Conservation (phyloP, 2,888 invertebrate species). For the Rhagium mordax region DNA sequence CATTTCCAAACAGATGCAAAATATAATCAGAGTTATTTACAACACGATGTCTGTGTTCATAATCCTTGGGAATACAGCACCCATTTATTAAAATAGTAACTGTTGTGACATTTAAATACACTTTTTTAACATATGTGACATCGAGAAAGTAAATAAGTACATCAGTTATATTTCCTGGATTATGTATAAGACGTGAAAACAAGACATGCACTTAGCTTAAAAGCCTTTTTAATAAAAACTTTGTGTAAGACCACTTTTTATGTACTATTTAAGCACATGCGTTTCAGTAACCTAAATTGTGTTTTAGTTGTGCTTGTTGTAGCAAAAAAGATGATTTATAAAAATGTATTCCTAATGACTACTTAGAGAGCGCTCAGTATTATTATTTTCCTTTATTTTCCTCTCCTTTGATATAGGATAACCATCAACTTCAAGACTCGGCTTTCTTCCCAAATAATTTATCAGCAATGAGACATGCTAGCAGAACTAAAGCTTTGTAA, state of each 20-base stretch:
- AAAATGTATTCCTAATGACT: no score
- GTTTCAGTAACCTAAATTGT: neutral
- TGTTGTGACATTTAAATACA: neutral
- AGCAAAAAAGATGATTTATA: no score
- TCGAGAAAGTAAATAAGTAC: neutral
- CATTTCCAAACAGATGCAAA: neutral
- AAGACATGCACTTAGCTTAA: slow-evolving; percentile 12
- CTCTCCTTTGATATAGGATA: no score
- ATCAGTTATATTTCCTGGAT: neutral
- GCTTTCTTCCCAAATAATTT: no score
- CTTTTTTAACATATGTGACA: neutral
- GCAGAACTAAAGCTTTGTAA: no score
- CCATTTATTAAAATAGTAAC: neutral
- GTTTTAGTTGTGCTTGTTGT: neutral
- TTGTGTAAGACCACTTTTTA: neutral
- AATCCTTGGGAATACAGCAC: neutral
- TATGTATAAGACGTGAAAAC: slow-evolving; percentile 12
- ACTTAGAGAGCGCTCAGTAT: no score
- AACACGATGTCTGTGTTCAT: neutral
- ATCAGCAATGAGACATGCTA: no score
- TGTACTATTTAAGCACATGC: neutral
- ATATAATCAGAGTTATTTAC: neutral
- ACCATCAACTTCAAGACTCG: no score
- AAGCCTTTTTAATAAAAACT: slow-evolving; percentile 2
- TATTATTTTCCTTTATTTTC: no score